Conservation (phyloP, 2,113 vertebrate species). For the Noturus placidus region DNA sequence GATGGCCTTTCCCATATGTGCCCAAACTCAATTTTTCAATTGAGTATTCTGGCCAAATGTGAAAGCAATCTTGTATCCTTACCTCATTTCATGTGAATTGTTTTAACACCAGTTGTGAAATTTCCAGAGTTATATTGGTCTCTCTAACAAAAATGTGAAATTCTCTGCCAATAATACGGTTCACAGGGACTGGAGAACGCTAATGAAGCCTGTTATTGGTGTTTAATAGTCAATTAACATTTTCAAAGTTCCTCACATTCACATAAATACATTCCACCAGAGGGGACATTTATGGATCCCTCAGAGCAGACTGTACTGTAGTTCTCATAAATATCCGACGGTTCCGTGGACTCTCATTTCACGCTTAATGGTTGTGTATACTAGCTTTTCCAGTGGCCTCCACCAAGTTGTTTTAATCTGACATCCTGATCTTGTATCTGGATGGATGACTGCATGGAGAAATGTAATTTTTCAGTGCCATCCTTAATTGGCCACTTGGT, state of each 20-base stretch:
- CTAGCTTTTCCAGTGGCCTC: conserved; percentile 23
- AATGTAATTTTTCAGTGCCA: conserved; percentile 9
- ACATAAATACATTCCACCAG: conserved; percentile 15
- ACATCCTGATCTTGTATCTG: conserved; percentile 22
- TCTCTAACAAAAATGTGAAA: not conserved
- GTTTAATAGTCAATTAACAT: conserved; percentile 21
- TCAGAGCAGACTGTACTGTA: conserved; percentile 11
- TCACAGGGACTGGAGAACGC: not conserved
- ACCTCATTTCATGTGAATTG: not conserved
- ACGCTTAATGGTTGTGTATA: conserved; percentile 24
- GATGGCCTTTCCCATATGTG: not conserved
- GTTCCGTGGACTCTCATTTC: conserved; percentile 28
- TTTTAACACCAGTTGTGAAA: too few species aligned
- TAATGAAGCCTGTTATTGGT: conserved; percentile 31
- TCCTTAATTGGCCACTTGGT: conserved; percentile 12
- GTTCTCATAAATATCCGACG: conserved; percentile 38
- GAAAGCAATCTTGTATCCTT: not conserved
- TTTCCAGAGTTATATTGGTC: not conserved
- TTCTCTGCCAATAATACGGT: conserved; percentile 20
- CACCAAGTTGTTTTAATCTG: conserved; percentile 14
- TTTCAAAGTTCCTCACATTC: conserved; percentile 21
- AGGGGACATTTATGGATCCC: conserved; percentile 31
- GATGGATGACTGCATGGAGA: conserved; percentile 6
- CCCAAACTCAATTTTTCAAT: not conserved
- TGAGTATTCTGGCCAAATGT: not conserved